Evolutionary conservation across 2,113 vertebrate genomes (phyloP).

Genomic region (Muntiacus reevesi): DNA sequence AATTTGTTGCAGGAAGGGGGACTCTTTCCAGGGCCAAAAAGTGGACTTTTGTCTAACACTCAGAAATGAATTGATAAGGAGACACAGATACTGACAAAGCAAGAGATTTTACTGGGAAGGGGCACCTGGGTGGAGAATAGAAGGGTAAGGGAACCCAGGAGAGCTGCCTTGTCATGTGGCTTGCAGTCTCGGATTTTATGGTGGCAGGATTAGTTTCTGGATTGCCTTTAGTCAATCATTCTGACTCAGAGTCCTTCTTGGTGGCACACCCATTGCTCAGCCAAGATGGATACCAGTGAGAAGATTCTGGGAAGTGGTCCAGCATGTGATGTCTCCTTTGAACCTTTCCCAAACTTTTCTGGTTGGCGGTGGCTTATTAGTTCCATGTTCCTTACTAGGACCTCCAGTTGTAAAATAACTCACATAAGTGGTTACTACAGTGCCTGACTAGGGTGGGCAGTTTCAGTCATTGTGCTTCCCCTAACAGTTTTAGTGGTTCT

Average conservation of each 20-base stretch:
- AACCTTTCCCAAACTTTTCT: background rate
- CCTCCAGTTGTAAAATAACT: background rate
- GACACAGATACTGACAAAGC: background rate
- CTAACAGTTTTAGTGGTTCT: background rate
- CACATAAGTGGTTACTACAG: background rate
- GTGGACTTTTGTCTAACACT: background rate
- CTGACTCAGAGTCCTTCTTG: background rate
- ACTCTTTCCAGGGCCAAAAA: background rate
- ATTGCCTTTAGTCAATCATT: background rate
- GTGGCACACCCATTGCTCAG: background rate
- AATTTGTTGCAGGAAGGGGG: background rate
- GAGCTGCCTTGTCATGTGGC: background rate
- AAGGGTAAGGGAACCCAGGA: background rate
- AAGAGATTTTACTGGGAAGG: background rate
- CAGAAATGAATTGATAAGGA: background rate
- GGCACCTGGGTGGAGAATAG: background rate
- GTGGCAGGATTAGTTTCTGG: background rate
- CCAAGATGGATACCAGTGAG: background rate
- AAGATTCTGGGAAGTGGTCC: background rate
- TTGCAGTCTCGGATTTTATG: background rate
- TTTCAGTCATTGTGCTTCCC: background rate
- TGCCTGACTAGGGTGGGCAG: background rate
- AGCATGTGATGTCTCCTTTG: background rate
- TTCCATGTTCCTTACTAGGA: background rate
- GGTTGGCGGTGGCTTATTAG: background rate